Percentiles rank a stretch among this genome's conserved stretches.
These are phyloP conservation scores for Microcebus griseorufus DNA, from an alignment of 2,113 vertebrate genomes.

Conservation along the genomic window DNA sequence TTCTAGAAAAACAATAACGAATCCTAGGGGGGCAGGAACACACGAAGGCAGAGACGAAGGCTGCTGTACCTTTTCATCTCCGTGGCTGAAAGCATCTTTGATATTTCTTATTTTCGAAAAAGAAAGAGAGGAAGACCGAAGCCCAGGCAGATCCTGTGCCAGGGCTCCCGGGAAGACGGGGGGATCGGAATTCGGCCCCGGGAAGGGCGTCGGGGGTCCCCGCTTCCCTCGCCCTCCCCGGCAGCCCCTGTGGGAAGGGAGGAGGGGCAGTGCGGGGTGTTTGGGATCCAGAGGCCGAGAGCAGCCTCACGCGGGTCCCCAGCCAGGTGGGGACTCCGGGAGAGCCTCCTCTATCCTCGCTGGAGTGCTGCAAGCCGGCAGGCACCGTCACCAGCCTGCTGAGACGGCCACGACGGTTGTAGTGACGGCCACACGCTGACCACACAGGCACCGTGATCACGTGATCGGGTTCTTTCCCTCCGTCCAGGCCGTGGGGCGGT, in stretches of 20 bases:
- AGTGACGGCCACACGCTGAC: rapidly evolving
- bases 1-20: slow-evolving; percentile 48
- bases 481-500: not conserved
- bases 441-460: not conserved
- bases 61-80: not conserved
- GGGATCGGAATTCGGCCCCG: not conserved
- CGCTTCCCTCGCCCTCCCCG: not conserved
- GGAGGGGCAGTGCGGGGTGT: rapidly evolving
- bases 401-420: not conserved
- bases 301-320: too few species aligned
- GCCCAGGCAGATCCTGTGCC: rapidly evolving
- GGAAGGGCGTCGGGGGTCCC: not conserved
- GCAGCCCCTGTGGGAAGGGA: rapidly evolving
- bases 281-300: not conserved
- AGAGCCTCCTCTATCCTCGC: not conserved
- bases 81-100: not conserved
- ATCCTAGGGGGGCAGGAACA: not conserved
- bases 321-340: rapidly evolving
- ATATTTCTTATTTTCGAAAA: not conserved
- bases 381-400: not conserved
- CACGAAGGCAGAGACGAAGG: not conserved
- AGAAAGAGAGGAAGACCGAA: not conserved
- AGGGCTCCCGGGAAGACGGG: rapidly evolving
- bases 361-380: not conserved
- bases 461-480: not conserved